Evolutionary conservation across 1,140 invertebrate species (phyloP).

Genomic region (Eriosoma lanigerum): DNA sequence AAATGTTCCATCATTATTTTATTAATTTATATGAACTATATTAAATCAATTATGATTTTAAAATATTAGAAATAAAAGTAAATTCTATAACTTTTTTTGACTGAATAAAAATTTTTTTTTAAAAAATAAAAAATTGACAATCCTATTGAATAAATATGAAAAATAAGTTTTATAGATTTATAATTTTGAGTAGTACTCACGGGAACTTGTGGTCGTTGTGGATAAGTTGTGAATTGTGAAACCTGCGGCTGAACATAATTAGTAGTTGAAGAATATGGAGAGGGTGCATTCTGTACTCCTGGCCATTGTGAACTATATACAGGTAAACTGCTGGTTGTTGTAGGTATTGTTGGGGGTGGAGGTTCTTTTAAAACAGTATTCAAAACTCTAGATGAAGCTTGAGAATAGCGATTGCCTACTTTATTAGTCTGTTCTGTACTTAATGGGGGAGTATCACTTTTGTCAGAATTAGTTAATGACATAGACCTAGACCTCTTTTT

Average conservation of each 20-base stretch:
- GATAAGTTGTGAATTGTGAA: conserved; percentile 27
- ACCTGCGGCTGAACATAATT: conserved; percentile 23
- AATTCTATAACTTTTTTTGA: no score
- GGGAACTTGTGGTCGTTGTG: conserved; percentile 11
- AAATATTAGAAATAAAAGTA: no score
- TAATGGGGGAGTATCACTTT: conserved; percentile 41
- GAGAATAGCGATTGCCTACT: conserved; percentile 1
- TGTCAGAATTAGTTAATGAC: conserved; percentile 46
- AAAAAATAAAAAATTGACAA: no score
- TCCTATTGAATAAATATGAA: no score
- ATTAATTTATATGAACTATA: no score
- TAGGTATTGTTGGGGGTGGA: conserved; percentile 8
- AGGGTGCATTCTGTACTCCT: conserved; percentile 20
- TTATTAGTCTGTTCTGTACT: conserved; percentile 6
- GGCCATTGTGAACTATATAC: conserved; percentile 34
- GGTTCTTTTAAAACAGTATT: conserved; percentile 26
- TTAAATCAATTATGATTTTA: no score
- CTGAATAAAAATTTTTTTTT: no score
- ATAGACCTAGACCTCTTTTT: conserved; percentile 1
- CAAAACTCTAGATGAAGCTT: neutral
- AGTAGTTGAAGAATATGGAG: conserved; percentile 21
- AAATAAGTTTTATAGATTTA: neutral
- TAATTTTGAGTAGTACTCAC: neutral
- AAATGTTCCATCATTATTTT: no score
- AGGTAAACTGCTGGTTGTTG: conserved; percentile 3